Conservation (phyloP, 2,797 vertebrate genomes). For the Sebastes diaconus region DNA sequence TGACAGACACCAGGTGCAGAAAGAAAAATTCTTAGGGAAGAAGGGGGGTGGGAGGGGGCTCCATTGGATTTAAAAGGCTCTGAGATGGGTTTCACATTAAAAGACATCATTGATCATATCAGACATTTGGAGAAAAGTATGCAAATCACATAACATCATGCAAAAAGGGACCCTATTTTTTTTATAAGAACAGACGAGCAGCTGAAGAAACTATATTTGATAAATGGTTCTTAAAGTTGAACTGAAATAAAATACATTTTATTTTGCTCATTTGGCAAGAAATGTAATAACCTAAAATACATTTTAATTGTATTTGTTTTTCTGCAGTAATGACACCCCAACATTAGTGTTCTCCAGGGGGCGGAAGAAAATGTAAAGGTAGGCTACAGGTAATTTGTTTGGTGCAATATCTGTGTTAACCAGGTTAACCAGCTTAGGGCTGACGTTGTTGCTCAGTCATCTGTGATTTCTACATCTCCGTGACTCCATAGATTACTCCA, state of each 20-base stretch:
- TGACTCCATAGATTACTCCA: background rate
- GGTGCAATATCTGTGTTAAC: background rate
- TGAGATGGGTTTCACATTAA: conserved; percentile 34
- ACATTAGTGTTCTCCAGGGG: background rate
- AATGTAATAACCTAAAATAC: background rate
- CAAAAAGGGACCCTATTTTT: background rate
- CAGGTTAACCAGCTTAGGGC: background rate
- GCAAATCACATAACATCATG: background rate
- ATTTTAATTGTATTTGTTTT: background rate
- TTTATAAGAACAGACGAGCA: background rate
- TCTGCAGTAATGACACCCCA: background rate
- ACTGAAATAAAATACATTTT: background rate
- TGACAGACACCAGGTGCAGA: conserved; percentile 84
- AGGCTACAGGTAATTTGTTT: background rate
- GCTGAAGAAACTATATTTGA: background rate
- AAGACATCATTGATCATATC: background rate
- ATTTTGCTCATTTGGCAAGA: background rate
- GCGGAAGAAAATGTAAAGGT: background rate
- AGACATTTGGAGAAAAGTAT: conserved; percentile 8
- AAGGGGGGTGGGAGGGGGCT: background rate
- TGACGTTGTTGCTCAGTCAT: background rate
- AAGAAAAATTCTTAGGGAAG: conserved; percentile 34
- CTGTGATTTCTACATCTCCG: background rate
- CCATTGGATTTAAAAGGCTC: conserved; percentile 23
- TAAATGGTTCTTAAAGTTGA: background rate